These are phyloP conservation scores for Cenopis cana DNA, from an alignment of 2,888 invertebrate species.

Conservation along the genomic window DNA sequence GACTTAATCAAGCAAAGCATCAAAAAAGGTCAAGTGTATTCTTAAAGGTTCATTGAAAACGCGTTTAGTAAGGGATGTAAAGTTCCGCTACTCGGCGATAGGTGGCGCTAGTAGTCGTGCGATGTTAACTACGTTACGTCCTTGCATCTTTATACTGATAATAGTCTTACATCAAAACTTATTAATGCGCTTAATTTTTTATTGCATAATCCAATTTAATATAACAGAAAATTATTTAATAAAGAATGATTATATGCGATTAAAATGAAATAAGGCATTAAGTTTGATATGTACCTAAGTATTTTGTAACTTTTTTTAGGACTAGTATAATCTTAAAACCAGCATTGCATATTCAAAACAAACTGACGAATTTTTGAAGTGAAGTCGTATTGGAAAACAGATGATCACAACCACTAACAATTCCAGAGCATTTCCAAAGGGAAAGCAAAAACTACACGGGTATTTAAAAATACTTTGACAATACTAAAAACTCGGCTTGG, in stretches of 20 bases:
- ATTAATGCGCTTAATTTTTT: slow-evolving; percentile 37
- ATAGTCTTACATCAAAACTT: slow-evolving; percentile 29
- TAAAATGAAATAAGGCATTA: slow-evolving; percentile 25
- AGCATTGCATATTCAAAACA: no score
- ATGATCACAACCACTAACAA: not conserved
- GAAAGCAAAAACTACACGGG: slow-evolving; percentile 11
- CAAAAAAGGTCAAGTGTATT: slow-evolving; percentile 39
- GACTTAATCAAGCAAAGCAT: slow-evolving; percentile 39
- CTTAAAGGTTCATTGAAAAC: slow-evolving; percentile 18
- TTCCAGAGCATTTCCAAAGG: slow-evolving; percentile 6
- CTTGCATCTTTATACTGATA: slow-evolving; percentile 17
- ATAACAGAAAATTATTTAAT: slow-evolving; percentile 21
- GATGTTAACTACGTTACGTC: slow-evolving; percentile 24
- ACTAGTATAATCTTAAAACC: no score
- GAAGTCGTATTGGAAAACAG: not conserved
- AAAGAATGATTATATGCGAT: slow-evolving; percentile 7
- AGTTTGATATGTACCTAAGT: no score
- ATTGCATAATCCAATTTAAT: slow-evolving; percentile 32
- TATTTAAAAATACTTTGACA: slow-evolving; percentile 32
- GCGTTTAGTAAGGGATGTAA: slow-evolving; percentile 7
- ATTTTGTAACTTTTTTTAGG: no score
- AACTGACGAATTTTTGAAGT: not conserved
- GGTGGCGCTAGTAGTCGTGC: slow-evolving; percentile 65
- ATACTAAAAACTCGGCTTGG: slow-evolving; percentile 20
- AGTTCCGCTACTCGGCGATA: slow-evolving; percentile 63